phyloP scores from a whole-genome alignment of 1,140 invertebrate species.

The Neodiprion pinetum region DNA sequence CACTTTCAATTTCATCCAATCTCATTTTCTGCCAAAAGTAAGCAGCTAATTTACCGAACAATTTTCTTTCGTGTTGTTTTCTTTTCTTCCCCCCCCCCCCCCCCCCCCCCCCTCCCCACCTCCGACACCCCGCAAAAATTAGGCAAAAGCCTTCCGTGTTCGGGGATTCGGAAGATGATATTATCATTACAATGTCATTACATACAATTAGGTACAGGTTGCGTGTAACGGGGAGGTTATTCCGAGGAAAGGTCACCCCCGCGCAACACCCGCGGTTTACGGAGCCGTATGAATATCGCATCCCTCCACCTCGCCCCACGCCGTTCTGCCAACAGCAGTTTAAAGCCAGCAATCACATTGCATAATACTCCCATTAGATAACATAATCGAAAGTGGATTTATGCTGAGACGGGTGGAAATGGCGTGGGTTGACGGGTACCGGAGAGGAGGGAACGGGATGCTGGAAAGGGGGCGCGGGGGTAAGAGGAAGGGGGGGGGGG shows the following conservation, averaged over 20 bases:
- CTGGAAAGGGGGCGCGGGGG: not conserved
- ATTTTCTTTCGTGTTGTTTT: not conserved
- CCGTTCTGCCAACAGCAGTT: conserved; percentile 37
- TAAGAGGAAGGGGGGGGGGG: not conserved
- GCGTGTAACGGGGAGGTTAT: not conserved
- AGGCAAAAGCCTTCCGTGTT: conserved; percentile 6
- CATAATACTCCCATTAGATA: conserved; percentile 60
- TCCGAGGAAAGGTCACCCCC: conserved; percentile 5
- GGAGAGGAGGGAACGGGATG: conserved; percentile 23
- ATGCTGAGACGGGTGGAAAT: conserved; percentile 39
- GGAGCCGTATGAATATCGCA: conserved; percentile 12
- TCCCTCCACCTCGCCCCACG: conserved; percentile 12
- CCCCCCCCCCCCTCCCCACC: conserved; percentile 16
- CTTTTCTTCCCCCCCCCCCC: not conserved
- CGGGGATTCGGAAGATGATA: conserved; percentile 2
- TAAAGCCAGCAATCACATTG: conserved; percentile 58
- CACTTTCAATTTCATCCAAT: too few relatives aligned
- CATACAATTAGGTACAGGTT: not conserved
- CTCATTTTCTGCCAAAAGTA: too few relatives aligned
- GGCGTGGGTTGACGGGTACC: conserved; percentile 34
- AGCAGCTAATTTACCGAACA: too few relatives aligned
- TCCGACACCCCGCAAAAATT: conserved; percentile 31
- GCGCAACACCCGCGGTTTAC: not conserved
- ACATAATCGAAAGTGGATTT: conserved; percentile 62
- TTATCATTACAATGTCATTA: conserved; percentile 35